A percentile compares a stretch with the other conserved stretches of the same genome.
These are phyloP conservation scores for Chaetodon trifasciatus DNA, from an alignment of 2,797 vertebrate species.

Conservation along the genomic window DNA sequence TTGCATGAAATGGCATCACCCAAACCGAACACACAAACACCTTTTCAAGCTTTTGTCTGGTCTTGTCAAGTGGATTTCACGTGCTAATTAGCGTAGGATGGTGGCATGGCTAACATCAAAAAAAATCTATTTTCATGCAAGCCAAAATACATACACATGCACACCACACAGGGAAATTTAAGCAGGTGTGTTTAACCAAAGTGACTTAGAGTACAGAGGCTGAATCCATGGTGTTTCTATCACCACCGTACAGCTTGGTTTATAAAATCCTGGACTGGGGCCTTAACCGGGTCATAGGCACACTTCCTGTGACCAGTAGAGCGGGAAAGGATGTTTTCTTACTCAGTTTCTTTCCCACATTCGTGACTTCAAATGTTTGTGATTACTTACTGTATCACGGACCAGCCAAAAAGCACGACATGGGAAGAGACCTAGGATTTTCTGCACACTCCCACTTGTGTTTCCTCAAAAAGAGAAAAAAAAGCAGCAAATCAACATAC, in stretches of 20 bases:
- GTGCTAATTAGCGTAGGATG: slow-evolving; percentile 78
- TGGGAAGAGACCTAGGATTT: slow-evolving; percentile 16
- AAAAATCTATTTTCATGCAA: slow-evolving; percentile 75
- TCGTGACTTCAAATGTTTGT: slow-evolving; percentile 34
- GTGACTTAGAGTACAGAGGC: slow-evolving; percentile 58
- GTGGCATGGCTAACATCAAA: slow-evolving; percentile 72
- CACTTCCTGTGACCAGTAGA: slow-evolving; percentile 47
- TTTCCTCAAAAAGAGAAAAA: slow-evolving; percentile 38
- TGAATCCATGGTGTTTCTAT: slow-evolving; percentile 60
- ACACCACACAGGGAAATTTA: slow-evolving; percentile 42
- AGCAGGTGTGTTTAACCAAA: slow-evolving; percentile 76
- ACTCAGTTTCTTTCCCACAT: not conserved
- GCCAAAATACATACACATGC: slow-evolving; percentile 70
- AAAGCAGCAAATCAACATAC: slow-evolving; percentile 44
- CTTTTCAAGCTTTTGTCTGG: slow-evolving; percentile 81
- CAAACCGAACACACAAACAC: slow-evolving; percentile 78
- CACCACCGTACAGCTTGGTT: slow-evolving; percentile 61
- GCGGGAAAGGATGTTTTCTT: slow-evolving; percentile 17
- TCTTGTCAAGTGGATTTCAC: slow-evolving; percentile 82
- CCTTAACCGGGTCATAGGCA: slow-evolving; percentile 38
- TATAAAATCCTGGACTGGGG: slow-evolving; percentile 42
- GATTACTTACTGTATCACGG: slow-evolving; percentile 3
- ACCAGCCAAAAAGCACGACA: not conserved
- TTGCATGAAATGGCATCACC: slow-evolving; percentile 85
- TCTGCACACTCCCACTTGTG: slow-evolving; percentile 20